Percentiles rank a stretch among this genome's conserved stretches.
Evolutionary conservation across 2,888 invertebrate species (phyloP).

Genomic region (Aphelenchoides bicaudatus): DNA sequence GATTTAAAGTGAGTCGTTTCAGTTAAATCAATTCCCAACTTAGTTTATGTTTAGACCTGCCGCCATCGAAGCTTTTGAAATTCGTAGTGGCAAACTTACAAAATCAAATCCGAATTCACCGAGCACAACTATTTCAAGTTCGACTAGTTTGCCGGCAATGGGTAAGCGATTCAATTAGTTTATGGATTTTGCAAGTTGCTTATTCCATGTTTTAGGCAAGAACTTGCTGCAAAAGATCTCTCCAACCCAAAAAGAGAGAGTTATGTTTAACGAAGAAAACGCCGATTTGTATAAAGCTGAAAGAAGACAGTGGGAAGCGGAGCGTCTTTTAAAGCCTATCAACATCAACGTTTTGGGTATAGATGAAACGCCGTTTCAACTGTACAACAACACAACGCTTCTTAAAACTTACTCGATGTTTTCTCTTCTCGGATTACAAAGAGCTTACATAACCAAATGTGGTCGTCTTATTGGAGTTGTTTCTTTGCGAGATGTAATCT

Average conservation of each 20-base stretch:
- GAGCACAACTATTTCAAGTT: conserved; percentile 1
- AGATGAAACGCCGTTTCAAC: conserved; percentile 94
- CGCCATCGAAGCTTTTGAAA: no score
- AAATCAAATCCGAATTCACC: no score
- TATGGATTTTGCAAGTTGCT: no score
- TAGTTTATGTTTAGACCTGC: no score
- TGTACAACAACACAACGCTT: conserved; percentile 65
- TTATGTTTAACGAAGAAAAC: conserved; percentile 26
- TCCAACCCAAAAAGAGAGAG: not conserved
- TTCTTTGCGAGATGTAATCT: conserved; percentile 82
- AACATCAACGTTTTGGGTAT: conserved; percentile 69
- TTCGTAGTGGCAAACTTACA: no score
- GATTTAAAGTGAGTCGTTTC: no score
- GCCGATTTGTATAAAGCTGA: conserved; percentile 51
- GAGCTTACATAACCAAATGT: conserved; percentile 68
- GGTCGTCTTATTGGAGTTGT: conserved; percentile 91
- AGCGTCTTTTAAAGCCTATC: conserved; percentile 78
- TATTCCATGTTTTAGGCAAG: no score
- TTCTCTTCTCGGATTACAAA: conserved; percentile 30
- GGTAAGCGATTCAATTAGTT: no score
- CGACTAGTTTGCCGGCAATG: no score
- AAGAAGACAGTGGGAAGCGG: conserved; percentile 83
- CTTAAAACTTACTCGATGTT: conserved; percentile 39
- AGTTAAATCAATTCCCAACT: no score
- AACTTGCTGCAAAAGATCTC: not conserved